Evolutionary conservation across 1,140 invertebrate genomes (phyloP).

Genomic region (Coenobita brevimanus): DNA sequence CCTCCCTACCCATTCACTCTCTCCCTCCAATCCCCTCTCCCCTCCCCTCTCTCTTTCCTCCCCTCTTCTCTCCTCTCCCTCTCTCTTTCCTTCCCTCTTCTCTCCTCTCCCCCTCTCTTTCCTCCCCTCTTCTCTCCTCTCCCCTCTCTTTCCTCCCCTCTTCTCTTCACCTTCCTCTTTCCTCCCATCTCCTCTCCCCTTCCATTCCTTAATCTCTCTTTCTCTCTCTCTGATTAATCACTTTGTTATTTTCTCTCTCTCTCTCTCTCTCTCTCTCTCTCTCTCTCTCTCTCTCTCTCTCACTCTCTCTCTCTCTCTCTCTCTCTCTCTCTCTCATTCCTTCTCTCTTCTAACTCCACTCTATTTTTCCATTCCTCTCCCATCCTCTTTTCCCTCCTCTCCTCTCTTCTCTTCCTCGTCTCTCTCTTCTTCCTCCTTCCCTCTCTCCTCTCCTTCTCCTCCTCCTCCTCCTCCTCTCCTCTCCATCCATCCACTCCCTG

Average conservation of each 20-base stretch:
- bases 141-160: too few species aligned
- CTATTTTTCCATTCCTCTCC: neutral
- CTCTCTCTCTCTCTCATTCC: neutral
- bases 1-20: neutral
- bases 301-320: neutral
- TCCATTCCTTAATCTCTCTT: too few species aligned
- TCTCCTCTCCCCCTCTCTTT: too few species aligned
- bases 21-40: neutral
- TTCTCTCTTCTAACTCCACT: neutral
- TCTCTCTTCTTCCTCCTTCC: neutral
- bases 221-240: neutral
- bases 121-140: slow-evolving; percentile 1
- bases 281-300: neutral
- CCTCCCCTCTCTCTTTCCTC: neutral
- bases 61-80: neutral
- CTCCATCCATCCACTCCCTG: neutral
- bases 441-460: neutral
- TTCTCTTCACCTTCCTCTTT: neutral
- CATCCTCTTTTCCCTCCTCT: neutral
- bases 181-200: too few species aligned
- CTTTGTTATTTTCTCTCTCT: neutral
- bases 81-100: neutral
- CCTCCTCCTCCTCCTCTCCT: neutral
- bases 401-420: neutral
- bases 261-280: slow-evolving; percentile 1